Conservation (phyloP, 2,888 invertebrate genomes). For the Melinaea menophilus region DNA sequence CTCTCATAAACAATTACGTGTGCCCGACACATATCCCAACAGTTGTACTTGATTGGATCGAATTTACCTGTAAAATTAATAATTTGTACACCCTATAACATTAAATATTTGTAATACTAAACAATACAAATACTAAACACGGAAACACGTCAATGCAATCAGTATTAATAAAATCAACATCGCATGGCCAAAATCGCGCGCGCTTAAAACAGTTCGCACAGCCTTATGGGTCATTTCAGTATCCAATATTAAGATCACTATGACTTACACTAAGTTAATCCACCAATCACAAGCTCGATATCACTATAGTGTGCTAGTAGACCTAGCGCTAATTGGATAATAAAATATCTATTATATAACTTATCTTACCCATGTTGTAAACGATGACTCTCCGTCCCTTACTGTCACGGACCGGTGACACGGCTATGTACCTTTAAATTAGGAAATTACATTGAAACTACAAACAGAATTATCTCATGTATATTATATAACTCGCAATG, state of each 20-base stretch:
- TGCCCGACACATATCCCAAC: constrained; percentile 83
- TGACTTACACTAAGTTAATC: too few relatives aligned
- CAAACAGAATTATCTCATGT: constrained; percentile 47
- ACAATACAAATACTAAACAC: background rate
- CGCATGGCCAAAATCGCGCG: constrained; percentile 22
- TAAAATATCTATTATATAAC: constrained; percentile 27
- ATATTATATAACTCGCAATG: constrained; percentile 35
- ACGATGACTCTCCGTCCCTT: constrained; percentile 86
- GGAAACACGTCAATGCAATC: constrained; percentile 3
- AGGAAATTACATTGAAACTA: constrained; percentile 21
- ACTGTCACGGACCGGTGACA: constrained; percentile 84
- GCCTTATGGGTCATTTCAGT: too few relatives aligned
- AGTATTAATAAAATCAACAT: constrained; percentile 6
- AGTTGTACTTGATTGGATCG: constrained; percentile 81
- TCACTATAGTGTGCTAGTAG: too few relatives aligned
- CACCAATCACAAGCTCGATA: too few relatives aligned
- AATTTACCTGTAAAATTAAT: constrained; percentile 76
- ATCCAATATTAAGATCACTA: too few relatives aligned
- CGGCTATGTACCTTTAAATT: constrained; percentile 81
- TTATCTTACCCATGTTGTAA: constrained; percentile 76
- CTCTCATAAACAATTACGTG: constrained; percentile 86
- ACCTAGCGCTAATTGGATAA: too few relatives aligned
- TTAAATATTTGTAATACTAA: background rate
- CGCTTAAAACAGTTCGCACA: constrained; percentile 11
- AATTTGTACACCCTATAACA: background rate